These are phyloP conservation scores for Anneissia japonica DNA, from an alignment of 35 echinoderm and acorn worm species.

Conservation along the genomic window DNA sequence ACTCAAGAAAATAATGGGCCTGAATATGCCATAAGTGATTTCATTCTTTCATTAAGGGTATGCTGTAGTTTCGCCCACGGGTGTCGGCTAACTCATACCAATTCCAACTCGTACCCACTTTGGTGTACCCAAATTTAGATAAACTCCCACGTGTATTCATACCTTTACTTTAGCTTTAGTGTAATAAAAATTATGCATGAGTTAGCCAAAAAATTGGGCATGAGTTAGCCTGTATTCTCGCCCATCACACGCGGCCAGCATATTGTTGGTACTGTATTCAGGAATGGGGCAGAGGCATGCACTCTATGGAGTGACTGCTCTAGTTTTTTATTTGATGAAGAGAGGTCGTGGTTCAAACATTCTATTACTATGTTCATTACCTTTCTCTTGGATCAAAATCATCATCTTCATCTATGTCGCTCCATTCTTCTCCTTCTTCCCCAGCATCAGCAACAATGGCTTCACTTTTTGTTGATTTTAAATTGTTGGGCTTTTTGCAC, in stretches of 20 bases:
- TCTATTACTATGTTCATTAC: slow-evolving; percentile 28
- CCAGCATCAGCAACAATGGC: not conserved
- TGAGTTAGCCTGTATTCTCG: not conserved
- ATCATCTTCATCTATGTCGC: slow-evolving; percentile 82
- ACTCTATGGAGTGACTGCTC: not conserved
- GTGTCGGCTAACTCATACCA: no score
- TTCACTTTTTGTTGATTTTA: not conserved
- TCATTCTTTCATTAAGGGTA: no score
- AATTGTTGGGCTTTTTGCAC: slow-evolving; percentile 9
- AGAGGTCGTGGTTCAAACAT: not conserved
- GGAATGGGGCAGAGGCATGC: no score
- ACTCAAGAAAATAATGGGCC: no score
- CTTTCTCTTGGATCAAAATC: slow-evolving; percentile 66
- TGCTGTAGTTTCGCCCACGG: no score
- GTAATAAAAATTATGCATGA: no score
- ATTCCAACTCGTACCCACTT: no score
- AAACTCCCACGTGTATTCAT: no score
- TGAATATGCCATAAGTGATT: no score
- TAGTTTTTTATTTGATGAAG: not conserved
- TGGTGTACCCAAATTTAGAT: no score
- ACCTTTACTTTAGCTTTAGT: no score
- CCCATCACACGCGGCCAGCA: not conserved
- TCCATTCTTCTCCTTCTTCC: slow-evolving; percentile 80
- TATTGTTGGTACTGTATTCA: not conserved
- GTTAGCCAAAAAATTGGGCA: slow-evolving; percentile 5